Evolutionary conservation across 2,113 vertebrate species (phyloP).

Genomic region (Stegastes partitus): DNA sequence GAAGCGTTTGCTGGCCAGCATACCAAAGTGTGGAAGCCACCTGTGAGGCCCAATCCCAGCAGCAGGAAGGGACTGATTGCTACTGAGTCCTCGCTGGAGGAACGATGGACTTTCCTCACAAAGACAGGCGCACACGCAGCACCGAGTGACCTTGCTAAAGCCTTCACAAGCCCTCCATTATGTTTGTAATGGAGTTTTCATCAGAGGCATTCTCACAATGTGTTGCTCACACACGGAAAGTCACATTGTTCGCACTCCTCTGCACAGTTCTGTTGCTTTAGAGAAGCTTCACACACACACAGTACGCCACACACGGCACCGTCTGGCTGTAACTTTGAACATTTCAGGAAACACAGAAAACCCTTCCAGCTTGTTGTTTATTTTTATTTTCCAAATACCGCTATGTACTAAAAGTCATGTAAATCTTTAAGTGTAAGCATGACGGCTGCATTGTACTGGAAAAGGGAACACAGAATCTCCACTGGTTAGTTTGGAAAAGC

Average conservation of each 20-base stretch:
- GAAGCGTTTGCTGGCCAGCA: slow-evolving; percentile 34
- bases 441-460: too few relatives aligned
- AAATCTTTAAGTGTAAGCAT: too few relatives aligned
- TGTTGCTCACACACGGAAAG: slow-evolving; percentile 10
- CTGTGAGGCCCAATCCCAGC: slow-evolving; percentile 28
- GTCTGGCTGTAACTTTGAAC: too few relatives aligned
- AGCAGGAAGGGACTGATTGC: slow-evolving; percentile 29
- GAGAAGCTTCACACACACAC: neutral
- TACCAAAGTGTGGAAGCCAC: slow-evolving; percentile 27
- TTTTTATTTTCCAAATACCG: too few relatives aligned
- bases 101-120: slow-evolving; percentile 18
- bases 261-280: neutral
- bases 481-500: too few relatives aligned
- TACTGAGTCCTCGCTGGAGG: neutral
- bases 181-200: slow-evolving; percentile 39
- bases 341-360: too few relatives aligned
- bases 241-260: neutral
- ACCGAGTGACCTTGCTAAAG: slow-evolving; percentile 26
- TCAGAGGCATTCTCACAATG: slow-evolving; percentile 1
- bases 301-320: too few relatives aligned
- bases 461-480: too few relatives aligned
- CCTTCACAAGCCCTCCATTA: slow-evolving; percentile 14
- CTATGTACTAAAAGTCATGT: too few relatives aligned
- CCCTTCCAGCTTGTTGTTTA: too few relatives aligned
- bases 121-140: neutral